Evolutionary conservation across 1,140 invertebrate genomes (phyloP).

Genomic region (Solenopsis fugax): DNA sequence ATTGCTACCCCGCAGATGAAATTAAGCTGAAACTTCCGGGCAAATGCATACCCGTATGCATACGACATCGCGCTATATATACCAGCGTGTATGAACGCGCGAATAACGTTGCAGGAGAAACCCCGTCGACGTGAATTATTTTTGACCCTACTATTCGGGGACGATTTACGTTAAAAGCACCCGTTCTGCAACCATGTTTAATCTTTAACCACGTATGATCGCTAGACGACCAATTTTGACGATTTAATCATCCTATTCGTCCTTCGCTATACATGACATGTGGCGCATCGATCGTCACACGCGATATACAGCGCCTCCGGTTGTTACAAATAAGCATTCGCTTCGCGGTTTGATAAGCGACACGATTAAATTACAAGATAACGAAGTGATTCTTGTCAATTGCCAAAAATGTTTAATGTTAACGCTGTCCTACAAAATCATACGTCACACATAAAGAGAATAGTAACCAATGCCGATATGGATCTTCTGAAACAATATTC

Average conservation of each 20-base stretch:
- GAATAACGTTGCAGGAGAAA: constrained; percentile 33
- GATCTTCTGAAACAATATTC: no score
- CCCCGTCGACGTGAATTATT: constrained; percentile 36
- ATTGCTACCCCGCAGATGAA: constrained; percentile 49
- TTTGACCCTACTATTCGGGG: background rate
- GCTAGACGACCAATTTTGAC: constrained; percentile 6
- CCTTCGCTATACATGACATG: background rate
- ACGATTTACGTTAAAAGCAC: constrained; percentile 43
- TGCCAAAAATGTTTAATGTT: background rate
- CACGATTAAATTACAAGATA: background rate
- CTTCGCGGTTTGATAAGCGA: background rate
- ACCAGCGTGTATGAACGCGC: background rate
- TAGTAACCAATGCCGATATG: no score
- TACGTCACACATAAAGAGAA: background rate
- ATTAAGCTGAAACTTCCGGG: constrained; percentile 67
- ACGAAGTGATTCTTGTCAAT: background rate
- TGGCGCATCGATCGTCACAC: background rate
- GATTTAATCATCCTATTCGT: constrained; percentile 15
- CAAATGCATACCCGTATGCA: constrained; percentile 56
- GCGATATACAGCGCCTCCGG: no score
- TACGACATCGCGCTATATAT: constrained; percentile 39
- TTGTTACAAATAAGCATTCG: constrained; percentile 11
- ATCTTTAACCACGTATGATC: constrained; percentile 29
- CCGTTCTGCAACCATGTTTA: constrained; percentile 7
- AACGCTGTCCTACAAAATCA: background rate